Conservation (phyloP, 2,797 vertebrate species). For the Sylvilagus floridanus region DNA sequence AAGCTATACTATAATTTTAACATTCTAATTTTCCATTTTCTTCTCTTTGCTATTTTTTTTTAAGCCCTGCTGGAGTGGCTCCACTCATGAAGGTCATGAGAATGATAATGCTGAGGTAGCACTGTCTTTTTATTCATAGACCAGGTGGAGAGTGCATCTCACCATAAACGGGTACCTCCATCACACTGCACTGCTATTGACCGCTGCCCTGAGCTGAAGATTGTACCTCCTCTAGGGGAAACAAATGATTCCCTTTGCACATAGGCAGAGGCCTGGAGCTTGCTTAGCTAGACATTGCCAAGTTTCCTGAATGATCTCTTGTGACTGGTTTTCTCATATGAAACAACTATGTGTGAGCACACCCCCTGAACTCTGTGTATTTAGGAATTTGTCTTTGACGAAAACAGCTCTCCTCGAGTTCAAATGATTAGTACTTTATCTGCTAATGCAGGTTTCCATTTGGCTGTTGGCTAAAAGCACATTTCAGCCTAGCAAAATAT, state of each 20-base stretch:
- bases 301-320: slow-evolving; percentile 62
- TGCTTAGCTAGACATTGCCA: slow-evolving; percentile 54
- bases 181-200: background rate
- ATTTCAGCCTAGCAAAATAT: slow-evolving; percentile 62
- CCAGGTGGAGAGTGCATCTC: background rate
- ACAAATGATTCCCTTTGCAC: slow-evolving; percentile 72
- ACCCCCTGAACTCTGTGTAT: slow-evolving; percentile 70
- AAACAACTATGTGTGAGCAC: slow-evolving; percentile 64
- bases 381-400: slow-evolving; percentile 72
- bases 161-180: background rate
- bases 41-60: background rate
- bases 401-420: slow-evolving; percentile 75
- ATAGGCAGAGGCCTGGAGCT: slow-evolving; percentile 45
- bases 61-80: slow-evolving; percentile 38
- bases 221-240: slow-evolving; percentile 63
- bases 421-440: slow-evolving; percentile 81
- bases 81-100: slow-evolving; percentile 69
- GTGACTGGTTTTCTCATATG: slow-evolving; percentile 69
- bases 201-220: slow-evolving; percentile 36
- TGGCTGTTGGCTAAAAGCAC: slow-evolving; percentile 39
- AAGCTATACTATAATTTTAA: slow-evolving; percentile 78
- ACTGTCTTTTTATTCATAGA: slow-evolving; percentile 66
- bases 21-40: slow-evolving; percentile 80
- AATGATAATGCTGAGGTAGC: slow-evolving; percentile 61
- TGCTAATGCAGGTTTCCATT: slow-evolving; percentile 57